phyloP scores from a whole-genome alignment of 2,797 vertebrate species.

The Syndactyla subalaris region DNA sequence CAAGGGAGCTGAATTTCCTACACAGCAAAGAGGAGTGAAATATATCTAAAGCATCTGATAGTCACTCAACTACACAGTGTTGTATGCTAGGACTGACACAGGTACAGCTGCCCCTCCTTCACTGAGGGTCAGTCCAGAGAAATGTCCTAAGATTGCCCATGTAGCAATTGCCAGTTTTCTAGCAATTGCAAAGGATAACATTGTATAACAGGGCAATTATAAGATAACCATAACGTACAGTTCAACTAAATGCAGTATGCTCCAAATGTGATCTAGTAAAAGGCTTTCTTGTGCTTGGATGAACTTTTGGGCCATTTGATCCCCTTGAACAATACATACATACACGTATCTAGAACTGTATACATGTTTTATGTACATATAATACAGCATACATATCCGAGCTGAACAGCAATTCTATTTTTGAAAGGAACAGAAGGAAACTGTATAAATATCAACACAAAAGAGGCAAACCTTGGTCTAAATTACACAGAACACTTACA shows the following conservation, averaged over 20 bases:
- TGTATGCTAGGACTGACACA: neutral
- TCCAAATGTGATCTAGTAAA: neutral
- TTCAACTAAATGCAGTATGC: neutral
- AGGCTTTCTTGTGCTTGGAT: neutral
- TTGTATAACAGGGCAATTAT: neutral
- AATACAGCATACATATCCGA: neutral
- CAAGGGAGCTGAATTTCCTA: neutral
- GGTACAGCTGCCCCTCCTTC: neutral
- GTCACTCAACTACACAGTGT: neutral
- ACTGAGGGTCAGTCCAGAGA: neutral
- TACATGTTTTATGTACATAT: neutral
- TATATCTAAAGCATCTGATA: neutral
- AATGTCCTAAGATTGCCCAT: neutral
- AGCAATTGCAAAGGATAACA: neutral
- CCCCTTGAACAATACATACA: neutral
- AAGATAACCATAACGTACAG: neutral
- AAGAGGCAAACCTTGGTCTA: neutral
- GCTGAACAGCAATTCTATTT: neutral
- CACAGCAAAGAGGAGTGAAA: neutral
- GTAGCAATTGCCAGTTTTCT: neutral
- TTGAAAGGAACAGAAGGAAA: neutral
- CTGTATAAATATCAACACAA: neutral
- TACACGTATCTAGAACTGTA: neutral
- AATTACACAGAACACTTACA: constrained; percentile 20
- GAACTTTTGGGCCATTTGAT: neutral